These are phyloP conservation scores for Potamilus streckersoni DNA, from an alignment of 1,140 invertebrate genomes.

Conservation along the genomic window DNA sequence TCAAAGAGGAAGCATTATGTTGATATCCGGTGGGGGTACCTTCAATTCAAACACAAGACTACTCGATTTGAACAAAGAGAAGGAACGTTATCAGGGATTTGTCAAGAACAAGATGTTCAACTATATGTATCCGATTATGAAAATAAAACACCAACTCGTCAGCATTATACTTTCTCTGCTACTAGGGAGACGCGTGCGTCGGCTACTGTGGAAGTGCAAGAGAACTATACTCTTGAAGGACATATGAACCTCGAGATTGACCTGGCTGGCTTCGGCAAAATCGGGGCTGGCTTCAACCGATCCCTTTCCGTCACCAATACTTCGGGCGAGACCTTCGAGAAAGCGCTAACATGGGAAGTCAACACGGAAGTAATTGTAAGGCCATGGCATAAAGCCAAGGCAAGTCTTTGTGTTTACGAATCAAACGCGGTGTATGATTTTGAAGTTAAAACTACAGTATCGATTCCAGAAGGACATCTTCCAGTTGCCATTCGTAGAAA, in stretches of 20 bases:
- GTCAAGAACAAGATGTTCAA: slow-evolving; percentile 2
- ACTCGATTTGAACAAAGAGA: neutral
- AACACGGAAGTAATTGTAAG: slow-evolving; percentile 23
- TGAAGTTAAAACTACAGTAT: slow-evolving; percentile 19
- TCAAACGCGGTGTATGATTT: slow-evolving; percentile 7
- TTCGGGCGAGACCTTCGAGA: slow-evolving; percentile 13
- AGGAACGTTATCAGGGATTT: neutral
- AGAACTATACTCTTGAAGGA: slow-evolving; percentile 30
- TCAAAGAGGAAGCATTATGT: slow-evolving; percentile 8
- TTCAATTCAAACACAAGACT: slow-evolving; percentile 25
- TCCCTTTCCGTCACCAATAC: slow-evolving; percentile 25
- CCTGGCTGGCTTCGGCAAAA: slow-evolving; percentile 18
- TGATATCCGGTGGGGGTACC: slow-evolving; percentile 31
- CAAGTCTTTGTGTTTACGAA: slow-evolving; percentile 20
- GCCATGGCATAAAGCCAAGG: slow-evolving; percentile 14
- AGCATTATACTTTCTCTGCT: slow-evolving; percentile 22
- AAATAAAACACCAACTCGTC: slow-evolving; percentile 13
- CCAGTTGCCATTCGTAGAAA: slow-evolving; percentile 16
- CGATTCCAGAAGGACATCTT: slow-evolving; percentile 6
- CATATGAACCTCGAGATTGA: slow-evolving; percentile 22
- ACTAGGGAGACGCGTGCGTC: slow-evolving; percentile 13
- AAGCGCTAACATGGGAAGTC: slow-evolving; percentile 24
- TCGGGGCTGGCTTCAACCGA: slow-evolving; percentile 14
- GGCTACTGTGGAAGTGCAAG: slow-evolving; percentile 26
- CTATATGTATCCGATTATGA: slow-evolving; percentile 29